These are phyloP conservation scores for Camponotus vicinus DNA, from an alignment of 1,140 invertebrate genomes.

Conservation along the genomic window DNA sequence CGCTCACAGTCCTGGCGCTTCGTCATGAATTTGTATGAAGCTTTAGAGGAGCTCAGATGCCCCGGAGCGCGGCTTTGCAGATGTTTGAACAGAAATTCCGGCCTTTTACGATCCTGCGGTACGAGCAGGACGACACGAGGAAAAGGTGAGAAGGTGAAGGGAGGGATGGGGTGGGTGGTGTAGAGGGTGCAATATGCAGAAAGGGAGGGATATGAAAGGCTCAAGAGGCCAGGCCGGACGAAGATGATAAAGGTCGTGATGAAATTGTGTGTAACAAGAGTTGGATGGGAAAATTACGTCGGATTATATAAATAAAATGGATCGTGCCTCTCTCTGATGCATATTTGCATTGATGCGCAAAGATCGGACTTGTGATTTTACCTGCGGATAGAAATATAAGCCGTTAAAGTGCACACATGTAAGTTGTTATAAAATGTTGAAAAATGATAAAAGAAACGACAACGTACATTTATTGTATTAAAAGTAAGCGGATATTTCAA, in stretches of 20 bases:
- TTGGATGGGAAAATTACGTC: slow-evolving; percentile 19
- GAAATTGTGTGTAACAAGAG: slow-evolving; percentile 45
- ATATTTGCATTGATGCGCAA: not conserved
- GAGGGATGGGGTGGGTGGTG: not conserved
- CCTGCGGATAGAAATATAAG: slow-evolving; percentile 26
- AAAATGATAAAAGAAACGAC: not conserved
- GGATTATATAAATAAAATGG: slow-evolving; percentile 36
- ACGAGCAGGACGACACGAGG: slow-evolving; percentile 30
- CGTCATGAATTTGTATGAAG: slow-evolving; percentile 76
- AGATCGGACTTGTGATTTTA: not conserved
- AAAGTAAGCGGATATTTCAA: not conserved
- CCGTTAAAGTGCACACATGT: not conserved
- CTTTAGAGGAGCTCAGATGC: slow-evolving; percentile 68
- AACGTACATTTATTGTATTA: not conserved
- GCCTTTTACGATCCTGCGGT: slow-evolving; percentile 69
- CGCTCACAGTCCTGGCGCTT: slow-evolving; percentile 50
- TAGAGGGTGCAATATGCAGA: not conserved
- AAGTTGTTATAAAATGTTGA: not conserved
- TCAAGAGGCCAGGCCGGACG: slow-evolving; percentile 23
- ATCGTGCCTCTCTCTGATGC: not conserved
- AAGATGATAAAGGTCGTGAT: slow-evolving; percentile 25
- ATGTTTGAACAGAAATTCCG: slow-evolving; percentile 74
- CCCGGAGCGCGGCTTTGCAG: slow-evolving; percentile 67
- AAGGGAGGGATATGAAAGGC: slow-evolving; percentile 9
- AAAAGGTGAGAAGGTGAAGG: slow-evolving; percentile 18